phyloP scores from a whole-genome alignment of 2,888 invertebrate species.

The Meliscaeva auricollis region DNA sequence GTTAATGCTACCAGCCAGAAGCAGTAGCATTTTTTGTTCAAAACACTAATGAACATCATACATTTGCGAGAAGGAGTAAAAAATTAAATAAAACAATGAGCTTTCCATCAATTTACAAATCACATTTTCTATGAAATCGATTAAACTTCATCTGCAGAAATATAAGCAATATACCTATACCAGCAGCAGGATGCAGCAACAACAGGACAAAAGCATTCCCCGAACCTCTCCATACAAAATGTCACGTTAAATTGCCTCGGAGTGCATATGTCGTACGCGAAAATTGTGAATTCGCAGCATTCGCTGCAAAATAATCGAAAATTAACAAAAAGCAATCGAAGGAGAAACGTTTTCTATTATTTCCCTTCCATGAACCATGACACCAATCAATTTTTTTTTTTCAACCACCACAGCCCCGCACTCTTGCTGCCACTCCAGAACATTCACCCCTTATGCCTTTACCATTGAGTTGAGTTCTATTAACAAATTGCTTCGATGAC shows the following conservation, averaged over 20 bases:
- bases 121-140: conserved; percentile 24
- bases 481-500: conserved; percentile 75
- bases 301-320: conserved; percentile 64
- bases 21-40: too few relatives aligned
- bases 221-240: conserved; percentile 8
- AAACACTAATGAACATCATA: not conserved
- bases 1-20: too few relatives aligned
- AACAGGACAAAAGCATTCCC: conserved; percentile 19
- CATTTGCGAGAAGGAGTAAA: not conserved
- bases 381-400: conserved; percentile 50
- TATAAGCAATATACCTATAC: not conserved
- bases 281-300: conserved; percentile 49
- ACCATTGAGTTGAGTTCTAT: conserved; percentile 31
- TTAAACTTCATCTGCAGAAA: conserved; percentile 38
- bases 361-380: conserved; percentile 43
- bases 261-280: conserved; percentile 61
- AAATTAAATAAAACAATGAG: conserved; percentile 3
- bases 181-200: not conserved
- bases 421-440: not conserved
- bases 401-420: not conserved
- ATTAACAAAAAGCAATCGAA: conserved; percentile 60
- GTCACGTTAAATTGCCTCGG: conserved; percentile 40
- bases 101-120: conserved; percentile 19
- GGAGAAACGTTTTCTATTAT: conserved; percentile 54
- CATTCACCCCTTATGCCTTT: not conserved